Evolutionary conservation across 2,113 vertebrate genomes (phyloP).

Genomic region (Choloepus hoffmanni): DNA sequence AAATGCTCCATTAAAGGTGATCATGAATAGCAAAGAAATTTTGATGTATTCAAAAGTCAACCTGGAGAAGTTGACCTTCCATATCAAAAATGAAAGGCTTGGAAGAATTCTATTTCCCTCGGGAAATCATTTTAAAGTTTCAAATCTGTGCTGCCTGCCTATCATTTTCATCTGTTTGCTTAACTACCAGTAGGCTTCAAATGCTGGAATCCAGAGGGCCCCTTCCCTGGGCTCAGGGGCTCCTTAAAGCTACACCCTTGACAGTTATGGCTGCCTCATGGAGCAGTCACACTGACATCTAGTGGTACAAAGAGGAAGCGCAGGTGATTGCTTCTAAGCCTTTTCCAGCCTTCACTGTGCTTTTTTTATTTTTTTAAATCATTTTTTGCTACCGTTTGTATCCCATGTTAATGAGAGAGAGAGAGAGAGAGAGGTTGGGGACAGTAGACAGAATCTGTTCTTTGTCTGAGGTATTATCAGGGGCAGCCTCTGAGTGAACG

Average conservation of each 20-base stretch:
- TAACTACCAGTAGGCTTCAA: not conserved
- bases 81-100: not conserved
- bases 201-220: not conserved
- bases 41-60: not conserved
- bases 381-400: not conserved
- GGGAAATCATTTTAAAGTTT: not conserved
- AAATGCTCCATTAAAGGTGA: not conserved
- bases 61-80: not conserved
- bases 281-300: constrained; percentile 72
- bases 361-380: not conserved
- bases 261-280: rapidly evolving
- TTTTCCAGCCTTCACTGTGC: not conserved
- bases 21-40: too few relatives aligned
- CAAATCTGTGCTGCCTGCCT: not conserved
- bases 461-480: not conserved
- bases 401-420: not conserved
- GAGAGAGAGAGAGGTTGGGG: not conserved
- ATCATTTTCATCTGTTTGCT: not conserved
- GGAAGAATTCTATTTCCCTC: not conserved
- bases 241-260: rapidly evolving
- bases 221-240: rapidly evolving
- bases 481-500: not conserved
- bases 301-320: not conserved
- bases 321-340: not conserved
- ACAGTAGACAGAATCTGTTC: not conserved